phyloP scores from a whole-genome alignment of 2,113 vertebrate species.

The Elaphurus davidianus region DNA sequence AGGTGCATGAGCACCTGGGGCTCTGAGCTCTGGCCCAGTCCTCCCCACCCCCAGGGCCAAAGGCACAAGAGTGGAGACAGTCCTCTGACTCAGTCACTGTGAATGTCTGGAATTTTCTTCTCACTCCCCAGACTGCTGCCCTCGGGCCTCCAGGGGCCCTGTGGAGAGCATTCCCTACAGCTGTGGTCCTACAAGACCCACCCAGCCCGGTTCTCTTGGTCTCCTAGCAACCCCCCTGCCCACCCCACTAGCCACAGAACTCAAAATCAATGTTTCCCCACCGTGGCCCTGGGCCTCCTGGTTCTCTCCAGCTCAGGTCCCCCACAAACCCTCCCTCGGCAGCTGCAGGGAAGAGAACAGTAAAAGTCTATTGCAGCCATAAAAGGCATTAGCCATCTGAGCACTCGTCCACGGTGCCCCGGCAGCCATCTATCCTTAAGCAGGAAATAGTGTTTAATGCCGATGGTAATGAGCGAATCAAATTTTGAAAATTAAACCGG shows the following conservation, averaged over 20 bases:
- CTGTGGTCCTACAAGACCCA: neutral
- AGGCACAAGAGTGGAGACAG: neutral
- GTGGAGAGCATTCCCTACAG: neutral
- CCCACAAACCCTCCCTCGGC: slow-evolving; percentile 2
- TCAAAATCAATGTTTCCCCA: neutral
- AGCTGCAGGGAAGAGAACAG: slow-evolving; percentile 81
- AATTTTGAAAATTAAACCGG: slow-evolving; percentile 84
- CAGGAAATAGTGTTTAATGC: slow-evolving; percentile 86
- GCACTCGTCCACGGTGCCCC: slow-evolving; percentile 77
- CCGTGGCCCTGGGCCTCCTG: neutral
- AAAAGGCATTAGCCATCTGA: slow-evolving; percentile 84
- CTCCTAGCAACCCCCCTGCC: neutral
- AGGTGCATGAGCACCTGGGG: accelerated
- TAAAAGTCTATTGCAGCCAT: slow-evolving; percentile 82
- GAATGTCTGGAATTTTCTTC: neutral
- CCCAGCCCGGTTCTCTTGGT: neutral
- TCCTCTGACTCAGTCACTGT: neutral
- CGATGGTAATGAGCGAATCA: slow-evolving; percentile 83
- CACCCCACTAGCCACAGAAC: neutral
- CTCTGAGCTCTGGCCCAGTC: neutral
- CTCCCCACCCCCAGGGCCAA: neutral
- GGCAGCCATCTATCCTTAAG: slow-evolving; percentile 83
- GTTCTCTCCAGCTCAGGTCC: neutral
- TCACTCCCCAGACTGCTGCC: neutral
- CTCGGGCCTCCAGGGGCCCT: neutral